phyloP scores from a whole-genome alignment of 2,113 vertebrate genomes.

The Passer montanus region DNA sequence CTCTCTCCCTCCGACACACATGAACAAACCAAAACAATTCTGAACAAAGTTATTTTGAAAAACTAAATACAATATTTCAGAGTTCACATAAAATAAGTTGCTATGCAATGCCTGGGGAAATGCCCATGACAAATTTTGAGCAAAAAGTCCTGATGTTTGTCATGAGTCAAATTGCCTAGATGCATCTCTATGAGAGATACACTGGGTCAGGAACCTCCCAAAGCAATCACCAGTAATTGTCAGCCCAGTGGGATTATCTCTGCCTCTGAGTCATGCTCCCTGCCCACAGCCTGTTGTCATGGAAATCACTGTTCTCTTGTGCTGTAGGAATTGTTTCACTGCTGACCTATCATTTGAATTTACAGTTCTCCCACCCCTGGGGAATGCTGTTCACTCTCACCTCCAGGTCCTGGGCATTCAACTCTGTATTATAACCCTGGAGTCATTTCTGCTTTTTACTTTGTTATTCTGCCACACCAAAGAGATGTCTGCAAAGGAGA shows the following conservation, averaged over 20 bases:
- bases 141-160: not conserved
- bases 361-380: not conserved
- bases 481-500: not conserved
- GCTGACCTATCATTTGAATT: not conserved
- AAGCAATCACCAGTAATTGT: not conserved
- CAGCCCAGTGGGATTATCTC: not conserved
- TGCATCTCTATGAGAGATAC: accelerated
- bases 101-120: not conserved
- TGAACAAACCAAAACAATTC: not conserved
- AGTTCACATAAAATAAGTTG: not conserved
- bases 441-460: not conserved
- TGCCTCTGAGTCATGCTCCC: not conserved
- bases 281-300: not conserved
- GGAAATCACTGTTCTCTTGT: not conserved
- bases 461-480: not conserved
- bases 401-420: not conserved
- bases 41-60: not conserved
- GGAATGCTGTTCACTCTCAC: not conserved
- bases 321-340: not conserved
- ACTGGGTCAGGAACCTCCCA: not conserved
- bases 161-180: not conserved
- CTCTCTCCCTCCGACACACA: not conserved
- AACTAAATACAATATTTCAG: not conserved
- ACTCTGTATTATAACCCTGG: not conserved
- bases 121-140: not conserved